Percentiles rank a stretch among this genome's conserved stretches.
These are phyloP conservation scores for Agapostemon virescens DNA, from an alignment of 2,888 invertebrate genomes.

Conservation along the genomic window DNA sequence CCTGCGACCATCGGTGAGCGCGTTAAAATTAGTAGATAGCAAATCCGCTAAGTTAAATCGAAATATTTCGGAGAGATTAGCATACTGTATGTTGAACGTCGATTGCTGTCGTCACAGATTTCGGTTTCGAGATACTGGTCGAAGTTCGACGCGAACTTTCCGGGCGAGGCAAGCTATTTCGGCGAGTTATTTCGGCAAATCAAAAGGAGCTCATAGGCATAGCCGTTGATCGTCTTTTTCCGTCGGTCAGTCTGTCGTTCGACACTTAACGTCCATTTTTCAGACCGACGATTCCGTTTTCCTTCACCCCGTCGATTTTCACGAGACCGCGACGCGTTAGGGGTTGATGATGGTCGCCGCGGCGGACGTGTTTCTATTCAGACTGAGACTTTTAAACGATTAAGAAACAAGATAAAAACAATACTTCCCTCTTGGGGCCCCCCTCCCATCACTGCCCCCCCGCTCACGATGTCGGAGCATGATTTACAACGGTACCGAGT, in stretches of 20 bases:
- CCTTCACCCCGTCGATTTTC: neutral
- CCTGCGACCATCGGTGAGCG: no score
- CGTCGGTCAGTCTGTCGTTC: neutral
- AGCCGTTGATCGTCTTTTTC: conserved; percentile 16
- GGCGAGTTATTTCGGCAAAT: conserved; percentile 28
- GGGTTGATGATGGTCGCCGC: conserved; percentile 1
- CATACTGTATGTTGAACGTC: no score
- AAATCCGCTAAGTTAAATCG: no score
- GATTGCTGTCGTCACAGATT: neutral
- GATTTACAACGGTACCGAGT: neutral
- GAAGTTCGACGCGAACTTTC: neutral
- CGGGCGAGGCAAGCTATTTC: neutral
- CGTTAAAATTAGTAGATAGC: no score
- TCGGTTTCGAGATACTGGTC: neutral
- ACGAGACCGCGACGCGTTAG: conserved; percentile 4
- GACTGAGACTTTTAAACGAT: conserved; percentile 38
- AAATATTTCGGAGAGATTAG: no score
- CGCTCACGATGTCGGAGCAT: conserved; percentile 8
- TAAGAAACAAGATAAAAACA: conserved; percentile 15
- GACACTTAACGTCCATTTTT: conserved; percentile 37
- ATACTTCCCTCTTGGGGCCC: neutral
- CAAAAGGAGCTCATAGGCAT: conserved; percentile 31
- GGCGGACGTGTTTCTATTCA: conserved; percentile 29
- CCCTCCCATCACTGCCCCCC: neutral
- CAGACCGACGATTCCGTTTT: neutral